Percentiles rank a stretch among this genome's conserved stretches.
These are phyloP conservation scores for Urophycis tenuis DNA, from an alignment of 2,797 vertebrate genomes.

Conservation along the genomic window DNA sequence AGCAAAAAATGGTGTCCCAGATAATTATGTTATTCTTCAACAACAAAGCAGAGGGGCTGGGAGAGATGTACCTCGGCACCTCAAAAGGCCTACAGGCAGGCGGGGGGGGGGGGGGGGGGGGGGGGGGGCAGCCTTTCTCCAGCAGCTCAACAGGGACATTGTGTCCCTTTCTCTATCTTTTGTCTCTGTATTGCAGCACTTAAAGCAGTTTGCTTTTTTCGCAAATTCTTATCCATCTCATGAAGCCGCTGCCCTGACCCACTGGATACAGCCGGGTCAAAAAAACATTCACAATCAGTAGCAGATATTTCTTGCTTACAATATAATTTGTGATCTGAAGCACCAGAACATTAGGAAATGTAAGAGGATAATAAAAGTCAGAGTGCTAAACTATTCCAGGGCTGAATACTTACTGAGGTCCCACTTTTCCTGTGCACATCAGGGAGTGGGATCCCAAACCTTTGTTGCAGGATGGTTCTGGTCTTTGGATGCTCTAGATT, in stretches of 20 bases:
- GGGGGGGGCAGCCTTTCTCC: neutral
- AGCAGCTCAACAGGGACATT: neutral
- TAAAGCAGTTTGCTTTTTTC: neutral
- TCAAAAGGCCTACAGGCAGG: conserved; percentile 13
- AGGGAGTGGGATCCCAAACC: conserved; percentile 69
- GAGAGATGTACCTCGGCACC: conserved; percentile 16
- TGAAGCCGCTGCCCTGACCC: neutral
- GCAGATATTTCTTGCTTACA: neutral
- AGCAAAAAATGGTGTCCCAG: neutral
- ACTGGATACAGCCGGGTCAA: neutral
- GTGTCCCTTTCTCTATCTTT: neutral
- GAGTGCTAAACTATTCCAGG: neutral
- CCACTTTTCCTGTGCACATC: conserved; percentile 62
- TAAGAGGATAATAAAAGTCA: neutral
- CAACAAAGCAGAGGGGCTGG: conserved; percentile 4
- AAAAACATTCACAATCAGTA: neutral
- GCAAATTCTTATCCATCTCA: neutral
- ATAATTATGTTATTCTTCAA: neutral
- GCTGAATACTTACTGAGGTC: conserved; percentile 63
- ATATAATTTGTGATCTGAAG: neutral
- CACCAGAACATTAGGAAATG: neutral
- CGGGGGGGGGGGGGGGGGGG: neutral
- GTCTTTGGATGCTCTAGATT: conserved; percentile 61
- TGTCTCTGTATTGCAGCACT: too few species aligned
- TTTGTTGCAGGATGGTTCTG: conserved; percentile 62